Percentiles rank a stretch among this genome's conserved stretches.
phyloP scores from a whole-genome alignment of 2,797 vertebrate genomes.

The Todus mexicanus region DNA sequence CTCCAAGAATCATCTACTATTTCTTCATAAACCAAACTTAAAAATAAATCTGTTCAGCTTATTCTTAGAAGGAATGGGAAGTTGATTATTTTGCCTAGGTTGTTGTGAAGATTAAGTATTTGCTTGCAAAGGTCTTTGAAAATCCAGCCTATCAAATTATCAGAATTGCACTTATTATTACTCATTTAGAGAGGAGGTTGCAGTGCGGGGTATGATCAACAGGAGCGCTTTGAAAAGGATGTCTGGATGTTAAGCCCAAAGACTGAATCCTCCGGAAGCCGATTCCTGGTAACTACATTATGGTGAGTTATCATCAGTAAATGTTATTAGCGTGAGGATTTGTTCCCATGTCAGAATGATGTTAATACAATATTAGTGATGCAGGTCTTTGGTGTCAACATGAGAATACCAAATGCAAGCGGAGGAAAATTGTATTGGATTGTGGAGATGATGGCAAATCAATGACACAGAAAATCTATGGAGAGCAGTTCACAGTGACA shows the following conservation, averaged over 20 bases:
- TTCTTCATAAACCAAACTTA: not conserved
- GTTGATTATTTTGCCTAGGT: not conserved
- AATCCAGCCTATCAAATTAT: not conserved
- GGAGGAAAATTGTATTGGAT: constrained; percentile 45
- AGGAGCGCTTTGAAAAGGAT: not conserved
- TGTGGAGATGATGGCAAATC: constrained; percentile 63
- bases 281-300: constrained; percentile 36
- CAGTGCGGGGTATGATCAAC: not conserved
- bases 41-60: not conserved
- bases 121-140: not conserved
- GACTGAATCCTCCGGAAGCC: constrained; percentile 11
- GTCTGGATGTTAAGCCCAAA: not conserved
- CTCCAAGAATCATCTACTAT: not conserved
- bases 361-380: constrained; percentile 57
- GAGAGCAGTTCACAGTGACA: constrained; percentile 52
- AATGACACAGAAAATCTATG: constrained; percentile 63
- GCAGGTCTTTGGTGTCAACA: constrained; percentile 60
- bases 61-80: not conserved
- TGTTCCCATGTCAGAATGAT: constrained; percentile 27
- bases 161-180: not conserved
- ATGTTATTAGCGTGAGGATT: constrained; percentile 13
- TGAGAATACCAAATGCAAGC: constrained; percentile 41
- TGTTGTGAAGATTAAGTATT: not conserved
- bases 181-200: not conserved
- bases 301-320: constrained; percentile 32